Conservation (phyloP, 2,113 vertebrate genomes). For the Phocoena phocoena region DNA sequence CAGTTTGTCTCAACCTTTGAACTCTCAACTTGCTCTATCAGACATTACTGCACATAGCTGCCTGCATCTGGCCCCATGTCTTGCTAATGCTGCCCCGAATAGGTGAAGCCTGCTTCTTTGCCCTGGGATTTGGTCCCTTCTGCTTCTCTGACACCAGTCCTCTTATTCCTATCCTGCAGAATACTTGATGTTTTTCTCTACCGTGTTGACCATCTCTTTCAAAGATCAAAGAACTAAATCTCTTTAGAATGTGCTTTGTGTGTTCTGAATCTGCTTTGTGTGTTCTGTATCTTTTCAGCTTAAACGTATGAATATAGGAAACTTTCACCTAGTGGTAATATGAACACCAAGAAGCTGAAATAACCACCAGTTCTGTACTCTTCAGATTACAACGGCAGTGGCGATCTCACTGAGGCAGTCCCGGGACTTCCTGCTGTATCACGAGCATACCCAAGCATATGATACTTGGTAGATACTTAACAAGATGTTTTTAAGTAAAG, state of each 20-base stretch:
- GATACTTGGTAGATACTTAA: background rate
- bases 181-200: background rate
- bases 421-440: background rate
- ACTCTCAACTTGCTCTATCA: background rate
- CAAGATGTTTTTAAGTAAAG: background rate
- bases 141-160: background rate
- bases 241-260: conserved; percentile 6
- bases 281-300: background rate
- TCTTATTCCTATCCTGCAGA: background rate
- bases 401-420: background rate
- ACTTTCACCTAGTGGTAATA: background rate
- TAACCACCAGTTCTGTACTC: background rate
- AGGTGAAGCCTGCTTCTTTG: background rate
- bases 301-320: background rate
- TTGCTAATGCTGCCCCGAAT: background rate
- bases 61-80: background rate
- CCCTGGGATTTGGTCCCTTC: background rate
- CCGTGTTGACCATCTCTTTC: background rate
- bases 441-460: background rate
- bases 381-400: background rate
- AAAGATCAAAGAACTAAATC: conserved; percentile 22
- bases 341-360: background rate
- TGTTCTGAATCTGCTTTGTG: background rate
- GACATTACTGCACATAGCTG: background rate
- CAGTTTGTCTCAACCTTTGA: background rate